Conservation (phyloP, 2,113 vertebrate genomes). For the Xyliphius kryptos region DNA sequence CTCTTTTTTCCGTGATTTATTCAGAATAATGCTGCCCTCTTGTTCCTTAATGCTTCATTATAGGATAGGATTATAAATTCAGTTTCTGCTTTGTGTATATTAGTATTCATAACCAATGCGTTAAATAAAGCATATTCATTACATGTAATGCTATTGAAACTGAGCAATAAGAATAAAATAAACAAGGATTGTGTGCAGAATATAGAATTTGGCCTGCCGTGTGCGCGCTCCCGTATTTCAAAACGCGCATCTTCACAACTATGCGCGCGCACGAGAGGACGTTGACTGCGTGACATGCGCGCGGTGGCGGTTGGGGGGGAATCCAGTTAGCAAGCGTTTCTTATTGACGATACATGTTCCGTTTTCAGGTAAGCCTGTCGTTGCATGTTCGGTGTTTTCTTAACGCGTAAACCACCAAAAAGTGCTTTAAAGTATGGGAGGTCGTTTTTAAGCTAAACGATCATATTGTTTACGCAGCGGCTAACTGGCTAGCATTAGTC, state of each 20-base stretch:
- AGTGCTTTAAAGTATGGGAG: neutral
- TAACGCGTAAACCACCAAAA: neutral
- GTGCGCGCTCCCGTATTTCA: neutral
- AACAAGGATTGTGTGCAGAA: neutral
- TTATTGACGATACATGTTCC: slow-evolving; percentile 64
- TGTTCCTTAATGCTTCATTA: too few relatives aligned
- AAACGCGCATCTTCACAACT: slow-evolving; percentile 2
- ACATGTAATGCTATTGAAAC: too few relatives aligned
- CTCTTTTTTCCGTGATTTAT: too few relatives aligned
- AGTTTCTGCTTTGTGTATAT: too few relatives aligned
- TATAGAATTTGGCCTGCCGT: too few relatives aligned
- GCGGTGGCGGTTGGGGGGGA: slow-evolving; percentile 46
- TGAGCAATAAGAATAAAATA: neutral
- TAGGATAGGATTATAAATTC: too few relatives aligned
- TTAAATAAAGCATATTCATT: too few relatives aligned
- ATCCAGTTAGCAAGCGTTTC: slow-evolving; percentile 32
- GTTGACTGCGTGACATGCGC: slow-evolving; percentile 58
- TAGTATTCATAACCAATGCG: too few relatives aligned
- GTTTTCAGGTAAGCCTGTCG: slow-evolving; percentile 63
- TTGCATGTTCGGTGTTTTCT: neutral
- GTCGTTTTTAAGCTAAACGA: neutral
- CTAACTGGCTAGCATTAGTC: slow-evolving; percentile 24
- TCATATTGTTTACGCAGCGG: slow-evolving; percentile 51
- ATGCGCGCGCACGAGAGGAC: slow-evolving; percentile 38
- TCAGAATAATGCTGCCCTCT: too few relatives aligned